Conservation (phyloP, 2,888 invertebrate genomes). For the Cantharis nigra region DNA sequence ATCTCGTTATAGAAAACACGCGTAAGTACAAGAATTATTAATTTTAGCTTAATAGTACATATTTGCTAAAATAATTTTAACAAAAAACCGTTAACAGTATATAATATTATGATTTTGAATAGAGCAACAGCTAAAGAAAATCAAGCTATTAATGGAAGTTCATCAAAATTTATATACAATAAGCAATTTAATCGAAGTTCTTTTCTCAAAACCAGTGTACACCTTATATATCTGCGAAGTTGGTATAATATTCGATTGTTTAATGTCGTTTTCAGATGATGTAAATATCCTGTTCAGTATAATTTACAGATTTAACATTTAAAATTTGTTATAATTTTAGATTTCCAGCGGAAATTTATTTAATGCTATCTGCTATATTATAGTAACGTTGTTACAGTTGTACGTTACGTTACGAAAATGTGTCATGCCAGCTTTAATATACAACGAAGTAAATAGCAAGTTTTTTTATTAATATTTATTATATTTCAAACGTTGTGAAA, state of each 20-base stretch:
- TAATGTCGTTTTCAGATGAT: not conserved
- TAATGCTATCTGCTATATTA: not conserved
- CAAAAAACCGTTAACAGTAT: no score
- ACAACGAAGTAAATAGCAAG: not conserved
- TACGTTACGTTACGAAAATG: not conserved
- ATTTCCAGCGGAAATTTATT: not conserved
- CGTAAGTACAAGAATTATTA: not conserved
- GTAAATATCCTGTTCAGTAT: not conserved
- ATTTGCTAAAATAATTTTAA: not conserved
- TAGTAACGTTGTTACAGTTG: not conserved
- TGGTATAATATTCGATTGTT: not conserved
- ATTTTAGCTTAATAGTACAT: no score
- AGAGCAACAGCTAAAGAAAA: not conserved
- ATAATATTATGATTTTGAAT: no score
- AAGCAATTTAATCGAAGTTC: not conserved
- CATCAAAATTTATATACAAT: not conserved
- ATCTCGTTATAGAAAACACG: not conserved
- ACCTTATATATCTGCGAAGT: not conserved
- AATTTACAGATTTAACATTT: not conserved
- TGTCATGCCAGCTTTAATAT: not conserved
- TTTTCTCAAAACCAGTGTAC: not conserved
- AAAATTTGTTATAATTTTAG: not conserved
- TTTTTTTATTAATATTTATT: not conserved
- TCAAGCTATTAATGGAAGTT: not conserved
- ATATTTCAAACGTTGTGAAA: no score